Evolutionary conservation across 2,888 invertebrate genomes (phyloP).

Genomic region (Mesodorylaimus sp.): DNA sequence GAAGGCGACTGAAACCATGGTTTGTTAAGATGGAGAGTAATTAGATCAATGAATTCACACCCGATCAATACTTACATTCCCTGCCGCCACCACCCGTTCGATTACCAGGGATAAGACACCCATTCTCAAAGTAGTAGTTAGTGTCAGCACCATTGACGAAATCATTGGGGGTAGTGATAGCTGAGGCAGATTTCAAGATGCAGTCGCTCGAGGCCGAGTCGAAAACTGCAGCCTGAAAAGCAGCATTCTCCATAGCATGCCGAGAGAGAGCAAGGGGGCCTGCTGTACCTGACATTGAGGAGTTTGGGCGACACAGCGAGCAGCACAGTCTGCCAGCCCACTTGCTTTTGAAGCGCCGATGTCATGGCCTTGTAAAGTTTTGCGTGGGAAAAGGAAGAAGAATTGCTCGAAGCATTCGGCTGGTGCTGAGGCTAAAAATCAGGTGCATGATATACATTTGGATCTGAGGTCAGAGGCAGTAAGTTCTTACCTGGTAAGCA

Average conservation of each 20-base stretch:
- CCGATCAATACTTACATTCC: too few species aligned
- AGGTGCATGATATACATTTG: not conserved
- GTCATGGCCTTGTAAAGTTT: not conserved
- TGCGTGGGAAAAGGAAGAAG: constrained; percentile 1
- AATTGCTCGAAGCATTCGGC: not conserved
- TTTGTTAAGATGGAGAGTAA: too few species aligned
- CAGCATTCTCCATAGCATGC: not conserved
- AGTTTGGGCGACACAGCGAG: not conserved
- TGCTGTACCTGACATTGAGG: not conserved
- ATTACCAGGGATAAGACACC: not conserved
- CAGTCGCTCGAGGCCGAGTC: not conserved
- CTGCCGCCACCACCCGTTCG: not conserved
- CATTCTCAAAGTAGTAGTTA: constrained; percentile 1
- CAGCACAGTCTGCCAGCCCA: not conserved
- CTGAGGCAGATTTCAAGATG: not conserved
- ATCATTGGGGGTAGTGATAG: not conserved
- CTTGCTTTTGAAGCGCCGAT: not conserved
- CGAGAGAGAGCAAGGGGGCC: not conserved
- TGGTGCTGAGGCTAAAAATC: not conserved
- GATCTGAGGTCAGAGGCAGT: not conserved
- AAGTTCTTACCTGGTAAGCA: not conserved
- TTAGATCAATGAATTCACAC: too few species aligned
- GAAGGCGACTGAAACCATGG: too few species aligned
- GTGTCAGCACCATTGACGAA: not conserved
- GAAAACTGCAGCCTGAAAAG: constrained; percentile 1